Percentiles rank a stretch among this genome's conserved stretches.
phyloP scores from a whole-genome alignment of 2,888 invertebrate genomes.

The Zygaena filipendulae region DNA sequence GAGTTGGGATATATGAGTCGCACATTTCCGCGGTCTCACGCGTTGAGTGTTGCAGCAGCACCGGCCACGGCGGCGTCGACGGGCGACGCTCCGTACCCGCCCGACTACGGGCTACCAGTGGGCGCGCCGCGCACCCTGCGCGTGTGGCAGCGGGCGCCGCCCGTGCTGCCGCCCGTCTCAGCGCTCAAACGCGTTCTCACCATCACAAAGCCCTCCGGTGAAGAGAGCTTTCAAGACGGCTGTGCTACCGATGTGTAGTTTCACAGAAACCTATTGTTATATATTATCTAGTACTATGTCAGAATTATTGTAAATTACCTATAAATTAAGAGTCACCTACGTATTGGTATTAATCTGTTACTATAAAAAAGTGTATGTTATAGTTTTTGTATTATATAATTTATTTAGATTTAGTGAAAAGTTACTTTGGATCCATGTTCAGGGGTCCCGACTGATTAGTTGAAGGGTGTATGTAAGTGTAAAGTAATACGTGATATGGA shows the following conservation, averaged over 20 bases:
- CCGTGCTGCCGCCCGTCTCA: constrained; percentile 86
- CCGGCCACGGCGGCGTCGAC: constrained; percentile 63
- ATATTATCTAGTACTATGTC: constrained; percentile 27
- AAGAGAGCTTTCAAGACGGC: constrained; percentile 93
- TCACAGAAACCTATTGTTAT: constrained; percentile 22
- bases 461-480: constrained; percentile 59
- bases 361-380: constrained; percentile 48
- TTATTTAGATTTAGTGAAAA: constrained; percentile 61
- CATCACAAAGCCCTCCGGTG: constrained; percentile 86
- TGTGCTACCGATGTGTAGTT: constrained; percentile 89
- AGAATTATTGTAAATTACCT: constrained; percentile 36
- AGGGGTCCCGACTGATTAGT: constrained; percentile 65
- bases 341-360: constrained; percentile 42
- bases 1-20: constrained; percentile 72
- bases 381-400: constrained; percentile 68
- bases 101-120: constrained; percentile 83
- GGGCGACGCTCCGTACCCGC: constrained; percentile 71
- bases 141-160: constrained; percentile 89
- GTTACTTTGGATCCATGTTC: constrained; percentile 55
- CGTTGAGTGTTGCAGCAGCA: constrained; percentile 29
- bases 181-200: constrained; percentile 86
- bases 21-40: constrained; percentile 69
- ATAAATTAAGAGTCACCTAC: constrained; percentile 32
- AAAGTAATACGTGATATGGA: constrained; percentile 58
- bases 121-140: constrained; percentile 79